phyloP scores from a whole-genome alignment of 2,113 vertebrate genomes.

The Nematolebias whitei region DNA sequence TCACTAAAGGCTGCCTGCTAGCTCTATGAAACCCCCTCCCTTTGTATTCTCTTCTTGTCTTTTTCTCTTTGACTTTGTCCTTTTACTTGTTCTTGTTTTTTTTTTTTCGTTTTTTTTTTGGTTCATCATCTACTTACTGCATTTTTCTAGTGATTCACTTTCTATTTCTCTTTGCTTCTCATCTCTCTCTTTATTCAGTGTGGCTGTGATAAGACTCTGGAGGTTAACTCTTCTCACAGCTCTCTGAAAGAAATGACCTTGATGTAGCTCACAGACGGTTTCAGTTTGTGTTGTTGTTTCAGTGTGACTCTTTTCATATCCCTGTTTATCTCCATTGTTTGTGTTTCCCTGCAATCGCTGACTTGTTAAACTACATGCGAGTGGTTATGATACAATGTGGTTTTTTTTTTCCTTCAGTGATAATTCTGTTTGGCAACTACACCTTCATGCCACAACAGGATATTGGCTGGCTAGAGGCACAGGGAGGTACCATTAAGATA shows the following conservation, averaged over 20 bases:
- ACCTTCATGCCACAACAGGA: constrained; percentile 74
- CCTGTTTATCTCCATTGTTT: constrained; percentile 31
- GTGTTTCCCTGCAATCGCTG: constrained; percentile 62
- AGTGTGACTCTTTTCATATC: constrained; percentile 48
- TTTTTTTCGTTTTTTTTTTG: constrained; percentile 36
- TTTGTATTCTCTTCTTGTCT: constrained; percentile 34
- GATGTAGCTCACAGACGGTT: constrained; percentile 41
- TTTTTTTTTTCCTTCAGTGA: constrained; percentile 56
- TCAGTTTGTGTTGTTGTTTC: constrained; percentile 26
- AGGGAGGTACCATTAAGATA: constrained; percentile 80
- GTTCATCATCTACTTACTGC: constrained; percentile 36
- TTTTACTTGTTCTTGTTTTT: constrained; percentile 26
- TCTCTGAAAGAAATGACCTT: constrained; percentile 63
- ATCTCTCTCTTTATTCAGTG: constrained; percentile 35
- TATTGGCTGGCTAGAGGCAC: constrained; percentile 71
- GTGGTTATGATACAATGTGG: constrained; percentile 50
- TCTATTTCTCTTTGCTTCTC: constrained; percentile 26
- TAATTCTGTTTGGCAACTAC: constrained; percentile 78
- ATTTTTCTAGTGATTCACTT: constrained; percentile 34
- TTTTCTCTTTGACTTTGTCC: constrained; percentile 39
- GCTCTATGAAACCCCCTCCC: constrained; percentile 37
- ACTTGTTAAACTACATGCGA: constrained; percentile 72
- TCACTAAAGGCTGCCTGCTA: constrained; percentile 56
- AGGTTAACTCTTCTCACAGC: constrained; percentile 59
- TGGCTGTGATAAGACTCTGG: constrained; percentile 39